These are phyloP conservation scores for Acanthochromis polyacanthus DNA, from an alignment of 2,113 vertebrate genomes.

Conservation along the genomic window DNA sequence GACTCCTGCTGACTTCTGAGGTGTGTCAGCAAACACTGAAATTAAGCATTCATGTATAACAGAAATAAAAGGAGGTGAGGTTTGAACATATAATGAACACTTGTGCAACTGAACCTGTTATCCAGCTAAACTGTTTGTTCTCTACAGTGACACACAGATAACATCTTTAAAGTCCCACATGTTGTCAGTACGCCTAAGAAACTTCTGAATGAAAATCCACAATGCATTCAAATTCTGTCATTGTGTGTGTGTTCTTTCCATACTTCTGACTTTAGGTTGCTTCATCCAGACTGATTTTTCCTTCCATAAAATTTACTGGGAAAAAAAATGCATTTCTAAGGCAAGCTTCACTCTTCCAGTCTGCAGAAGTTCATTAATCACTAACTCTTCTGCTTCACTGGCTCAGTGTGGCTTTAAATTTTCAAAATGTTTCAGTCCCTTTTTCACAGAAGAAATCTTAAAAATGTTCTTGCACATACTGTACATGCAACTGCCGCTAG, in stretches of 20 bases:
- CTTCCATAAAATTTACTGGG: not conserved
- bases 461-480: slow-evolving; percentile 21
- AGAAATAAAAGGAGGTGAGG: not conserved
- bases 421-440: not conserved
- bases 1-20: not conserved
- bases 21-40: not conserved
- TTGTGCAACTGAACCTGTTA: not conserved
- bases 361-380: not conserved
- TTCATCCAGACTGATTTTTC: too few species aligned
- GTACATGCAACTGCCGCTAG: not conserved
- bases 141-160: not conserved
- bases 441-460: not conserved
- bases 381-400: not conserved
- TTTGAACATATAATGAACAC: not conserved
- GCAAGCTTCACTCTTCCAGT: too few species aligned
- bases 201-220: too few species aligned
- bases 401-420: not conserved
- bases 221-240: not conserved
- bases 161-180: not conserved
- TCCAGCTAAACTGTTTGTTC: too few species aligned
- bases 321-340: not conserved
- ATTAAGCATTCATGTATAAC: not conserved
- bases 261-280: too few species aligned
- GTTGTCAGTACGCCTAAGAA: not conserved
- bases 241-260: too few species aligned